phyloP scores from a whole-genome alignment of 2,113 vertebrate genomes.

The Cathartes aura region DNA sequence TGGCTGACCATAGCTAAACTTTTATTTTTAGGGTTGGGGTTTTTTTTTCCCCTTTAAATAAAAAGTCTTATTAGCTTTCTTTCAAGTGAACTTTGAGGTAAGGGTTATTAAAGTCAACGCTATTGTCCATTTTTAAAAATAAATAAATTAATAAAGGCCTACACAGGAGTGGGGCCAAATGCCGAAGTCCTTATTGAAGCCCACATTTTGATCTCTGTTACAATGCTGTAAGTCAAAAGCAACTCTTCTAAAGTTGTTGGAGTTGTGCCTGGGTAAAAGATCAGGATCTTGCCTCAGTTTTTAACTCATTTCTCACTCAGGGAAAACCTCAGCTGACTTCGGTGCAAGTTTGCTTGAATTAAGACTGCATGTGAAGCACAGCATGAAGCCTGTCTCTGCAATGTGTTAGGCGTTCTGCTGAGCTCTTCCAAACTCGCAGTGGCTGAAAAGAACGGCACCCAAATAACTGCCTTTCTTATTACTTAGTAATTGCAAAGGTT shows the following conservation, averaged over 20 bases:
- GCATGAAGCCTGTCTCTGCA: background rate
- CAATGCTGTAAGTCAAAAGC: conserved; percentile 42
- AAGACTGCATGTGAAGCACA: background rate
- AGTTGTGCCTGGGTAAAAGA: conserved; percentile 59
- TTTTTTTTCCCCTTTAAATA: conserved; percentile 18
- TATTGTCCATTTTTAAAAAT: conserved; percentile 57
- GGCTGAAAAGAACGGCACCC: background rate
- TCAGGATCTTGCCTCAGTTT: conserved; percentile 36
- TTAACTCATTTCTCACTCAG: conserved; percentile 42
- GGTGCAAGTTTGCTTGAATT: background rate
- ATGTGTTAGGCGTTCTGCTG: background rate
- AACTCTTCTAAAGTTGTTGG: conserved; percentile 40
- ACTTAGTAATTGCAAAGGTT: background rate
- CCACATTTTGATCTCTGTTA: conserved; percentile 41
- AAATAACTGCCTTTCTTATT: background rate
- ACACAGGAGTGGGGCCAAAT: conserved; percentile 5
- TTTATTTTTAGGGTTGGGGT: conserved; percentile 72
- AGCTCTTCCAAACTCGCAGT: background rate
- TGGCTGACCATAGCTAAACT: conserved; percentile 79
- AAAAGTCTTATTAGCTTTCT: conserved; percentile 75
- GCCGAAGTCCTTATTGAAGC: background rate
- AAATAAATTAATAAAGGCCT: conserved; percentile 52
- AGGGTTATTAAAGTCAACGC: conserved; percentile 71
- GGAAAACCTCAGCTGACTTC: conserved; percentile 11
- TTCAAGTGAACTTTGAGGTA: conserved; percentile 76